Evolutionary conservation across 1,140 invertebrate genomes (phyloP).

Genomic region (Neomicropteryx cornuta): DNA sequence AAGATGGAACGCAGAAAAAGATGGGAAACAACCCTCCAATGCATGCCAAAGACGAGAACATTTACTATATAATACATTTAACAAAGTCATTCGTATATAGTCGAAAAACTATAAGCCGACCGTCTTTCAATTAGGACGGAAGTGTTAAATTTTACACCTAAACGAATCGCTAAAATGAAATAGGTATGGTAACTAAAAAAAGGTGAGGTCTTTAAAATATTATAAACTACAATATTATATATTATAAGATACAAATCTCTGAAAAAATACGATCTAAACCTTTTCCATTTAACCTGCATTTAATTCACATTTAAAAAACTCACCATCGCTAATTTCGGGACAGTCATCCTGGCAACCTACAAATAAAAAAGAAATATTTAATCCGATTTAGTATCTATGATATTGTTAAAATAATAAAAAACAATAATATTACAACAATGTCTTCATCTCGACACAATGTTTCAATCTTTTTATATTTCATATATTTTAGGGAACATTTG

Average conservation of each 20-base stretch:
- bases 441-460: no score
- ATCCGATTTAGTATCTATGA: no score
- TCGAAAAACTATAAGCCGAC: neutral
- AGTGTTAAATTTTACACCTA: slow-evolving; percentile 1
- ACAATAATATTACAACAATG: no score
- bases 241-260: neutral
- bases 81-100: neutral
- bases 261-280: neutral
- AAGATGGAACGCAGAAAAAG: neutral
- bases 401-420: no score
- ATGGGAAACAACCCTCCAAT: neutral
- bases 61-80: neutral
- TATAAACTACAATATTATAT: slow-evolving; percentile 5
- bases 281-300: neutral
- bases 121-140: neutral
- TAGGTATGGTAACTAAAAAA: neutral
- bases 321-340: slow-evolving; percentile 25
- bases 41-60: neutral
- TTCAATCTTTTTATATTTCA: no score
- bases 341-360: slow-evolving; percentile 24
- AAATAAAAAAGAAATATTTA: slow-evolving; percentile 12
- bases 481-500: no score
- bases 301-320: slow-evolving; percentile 7
- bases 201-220: neutral
- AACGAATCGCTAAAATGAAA: neutral